These are phyloP conservation scores for Scortum barcoo DNA, from an alignment of 2,113 vertebrate species.

Conservation along the genomic window DNA sequence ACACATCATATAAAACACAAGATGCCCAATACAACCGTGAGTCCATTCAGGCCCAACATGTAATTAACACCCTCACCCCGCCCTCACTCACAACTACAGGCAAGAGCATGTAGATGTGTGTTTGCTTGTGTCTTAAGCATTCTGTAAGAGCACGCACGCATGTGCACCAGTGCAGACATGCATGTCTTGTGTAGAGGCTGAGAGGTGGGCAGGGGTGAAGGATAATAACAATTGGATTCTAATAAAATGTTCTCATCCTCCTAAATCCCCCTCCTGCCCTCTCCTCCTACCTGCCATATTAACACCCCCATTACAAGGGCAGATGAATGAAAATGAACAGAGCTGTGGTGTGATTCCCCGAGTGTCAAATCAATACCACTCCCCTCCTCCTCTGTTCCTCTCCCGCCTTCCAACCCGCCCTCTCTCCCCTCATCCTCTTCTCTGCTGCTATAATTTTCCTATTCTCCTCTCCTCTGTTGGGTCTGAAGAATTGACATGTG, in stretches of 20 bases:
- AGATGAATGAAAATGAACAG: conserved; percentile 85
- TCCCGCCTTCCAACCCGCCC: conserved; percentile 49
- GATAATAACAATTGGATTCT: conserved; percentile 82
- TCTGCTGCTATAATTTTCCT: conserved; percentile 75
- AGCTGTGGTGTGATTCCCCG: conserved; percentile 77
- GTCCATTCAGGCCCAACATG: conserved; percentile 57
- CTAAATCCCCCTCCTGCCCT: conserved; percentile 74
- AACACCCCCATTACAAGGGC: conserved; percentile 82
- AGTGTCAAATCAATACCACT: conserved; percentile 83
- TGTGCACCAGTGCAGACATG: conserved; percentile 42
- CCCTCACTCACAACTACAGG: conserved; percentile 34
- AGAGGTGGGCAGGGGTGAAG: conserved; percentile 59
- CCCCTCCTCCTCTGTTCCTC: conserved; percentile 60
- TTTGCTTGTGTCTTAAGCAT: conserved; percentile 8
- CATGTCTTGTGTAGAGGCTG: conserved; percentile 29
- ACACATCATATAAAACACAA: conserved; percentile 34
- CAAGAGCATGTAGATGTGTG: conserved; percentile 10
- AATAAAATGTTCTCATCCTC: conserved; percentile 80
- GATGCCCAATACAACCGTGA: conserved; percentile 40
- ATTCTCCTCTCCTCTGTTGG: conserved; percentile 76
- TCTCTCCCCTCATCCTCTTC: conserved; percentile 62
- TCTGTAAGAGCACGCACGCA: background rate
- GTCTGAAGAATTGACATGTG: conserved; percentile 78
- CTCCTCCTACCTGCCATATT: conserved; percentile 75
- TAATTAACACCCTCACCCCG: conserved; percentile 62